Evolutionary conservation across 2,797 vertebrate genomes (phyloP), one percentile per base, ranked within the genome.

Genomic region (Lepilemur ruficaudatus): DNA sequence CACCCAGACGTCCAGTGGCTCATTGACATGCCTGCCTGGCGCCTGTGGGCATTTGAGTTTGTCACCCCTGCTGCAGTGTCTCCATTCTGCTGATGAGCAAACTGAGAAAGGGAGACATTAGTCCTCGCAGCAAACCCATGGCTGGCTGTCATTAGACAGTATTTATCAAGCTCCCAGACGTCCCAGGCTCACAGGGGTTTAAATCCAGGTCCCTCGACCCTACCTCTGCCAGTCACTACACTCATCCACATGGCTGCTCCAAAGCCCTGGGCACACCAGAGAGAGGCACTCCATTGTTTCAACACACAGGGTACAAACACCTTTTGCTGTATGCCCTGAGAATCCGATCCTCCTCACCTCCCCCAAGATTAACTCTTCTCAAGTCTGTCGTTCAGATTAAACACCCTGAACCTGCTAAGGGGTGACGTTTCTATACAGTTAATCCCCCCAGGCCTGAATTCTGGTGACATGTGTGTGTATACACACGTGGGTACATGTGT

Each of bases 401-500:
- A 72, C 2, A 87, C 50, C 30, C 73, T 72, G 78, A 72, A 78
- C 89, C 57, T 89, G 82, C 70, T 20, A 41, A 86, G 28, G n/a
- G 50, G 23, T 88, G 70, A 87, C 52, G 78, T 95, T 86, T 87
- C 61, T 85, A 7, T 72, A 59, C 86, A 22, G 55, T 46, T 88
- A 95, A 92, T 94, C 79, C 61, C 75, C 23, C 88, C 61, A 38
- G 79, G 15, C 86, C 86, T 79, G 59, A 83, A 93, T 95, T 86
- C 50, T 5, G n/a, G 30, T 59, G 46, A 4, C 4, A 5, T 0
- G 28, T 32, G 25, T 41, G 35, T 55, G 32, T 22, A 4, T 25
- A 11, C 7, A 41, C 63, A 43, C 35, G 38, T 63, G 25, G 2
- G 6, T 28, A 61, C 28, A 11, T 3, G 1, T 32, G 43, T 55